phyloP scores from a whole-genome alignment of 1,140 invertebrate genomes.

The Gryllus bimaculatus region DNA sequence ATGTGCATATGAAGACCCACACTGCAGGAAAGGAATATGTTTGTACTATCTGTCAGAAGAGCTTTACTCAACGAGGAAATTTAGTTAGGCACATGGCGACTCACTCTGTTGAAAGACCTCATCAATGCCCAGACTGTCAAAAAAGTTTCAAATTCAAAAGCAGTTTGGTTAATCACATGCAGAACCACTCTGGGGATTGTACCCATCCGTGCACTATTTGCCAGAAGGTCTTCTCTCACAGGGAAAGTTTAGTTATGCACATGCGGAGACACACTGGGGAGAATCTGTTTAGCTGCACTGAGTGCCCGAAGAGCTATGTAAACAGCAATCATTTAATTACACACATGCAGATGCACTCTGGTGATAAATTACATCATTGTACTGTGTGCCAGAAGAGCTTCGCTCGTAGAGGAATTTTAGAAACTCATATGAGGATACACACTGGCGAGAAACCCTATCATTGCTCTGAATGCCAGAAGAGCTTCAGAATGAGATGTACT shows the following conservation, averaged over 20 bases:
- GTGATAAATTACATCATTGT: constrained; percentile 43
- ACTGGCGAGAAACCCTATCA: constrained; percentile 42
- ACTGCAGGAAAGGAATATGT: constrained; percentile 42
- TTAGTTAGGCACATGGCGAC: constrained; percentile 60
- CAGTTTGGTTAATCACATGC: constrained; percentile 58
- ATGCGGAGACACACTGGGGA: constrained; percentile 37
- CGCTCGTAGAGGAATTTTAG: constrained; percentile 43
- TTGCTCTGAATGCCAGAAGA: constrained; percentile 56
- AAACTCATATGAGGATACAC: constrained; percentile 40
- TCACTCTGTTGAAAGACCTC: constrained; percentile 53
- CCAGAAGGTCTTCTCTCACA: constrained; percentile 25
- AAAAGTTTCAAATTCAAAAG: constrained; percentile 59
- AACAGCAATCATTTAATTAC: constrained; percentile 31
- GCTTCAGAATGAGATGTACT: constrained; percentile 58
- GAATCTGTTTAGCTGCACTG: constrained; percentile 30
- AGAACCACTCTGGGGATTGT: constrained; percentile 30
- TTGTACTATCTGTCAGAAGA: constrained; percentile 56
- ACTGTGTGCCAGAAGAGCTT: constrained; percentile 20
- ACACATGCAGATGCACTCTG: constrained; percentile 38
- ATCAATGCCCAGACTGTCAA: constrained; percentile 51
- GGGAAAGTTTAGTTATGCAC: constrained; percentile 26
- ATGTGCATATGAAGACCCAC: constrained; percentile 40
- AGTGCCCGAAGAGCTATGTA: not conserved
- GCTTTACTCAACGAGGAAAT: constrained; percentile 58
- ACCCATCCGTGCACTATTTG: constrained; percentile 29